phyloP scores from a whole-genome alignment of 1,140 invertebrate genomes.

The Hyles vespertilio region DNA sequence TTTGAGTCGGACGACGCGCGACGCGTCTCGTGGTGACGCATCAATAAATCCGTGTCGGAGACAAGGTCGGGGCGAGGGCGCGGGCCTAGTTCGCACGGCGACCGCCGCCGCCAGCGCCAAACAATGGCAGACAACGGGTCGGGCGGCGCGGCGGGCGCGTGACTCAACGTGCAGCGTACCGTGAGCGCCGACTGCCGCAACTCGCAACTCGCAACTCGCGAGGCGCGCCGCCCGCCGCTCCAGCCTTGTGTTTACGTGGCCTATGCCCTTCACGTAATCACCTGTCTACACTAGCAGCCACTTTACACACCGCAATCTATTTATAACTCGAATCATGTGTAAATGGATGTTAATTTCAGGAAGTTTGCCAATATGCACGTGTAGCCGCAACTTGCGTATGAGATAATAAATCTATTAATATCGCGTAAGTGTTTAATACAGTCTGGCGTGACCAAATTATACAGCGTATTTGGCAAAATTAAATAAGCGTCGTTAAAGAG shows the following conservation, averaged over 20 bases:
- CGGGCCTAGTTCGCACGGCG: constrained; percentile 51
- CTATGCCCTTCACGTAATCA: constrained; percentile 14
- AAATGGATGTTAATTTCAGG: too few relatives aligned
- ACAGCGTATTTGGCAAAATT: too few relatives aligned
- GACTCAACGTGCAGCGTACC: constrained; percentile 33
- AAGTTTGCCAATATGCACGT: too few relatives aligned
- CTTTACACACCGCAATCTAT: not conserved
- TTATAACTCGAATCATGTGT: too few relatives aligned
- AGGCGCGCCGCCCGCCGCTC: constrained; percentile 3
- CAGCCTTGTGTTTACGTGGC: constrained; percentile 14
- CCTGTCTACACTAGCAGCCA: constrained; percentile 12
- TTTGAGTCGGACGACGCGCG: constrained; percentile 17
- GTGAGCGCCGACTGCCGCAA: constrained; percentile 3
- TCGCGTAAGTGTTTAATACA: too few relatives aligned
- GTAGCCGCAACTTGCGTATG: too few relatives aligned
- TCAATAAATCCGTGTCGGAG: constrained; percentile 69
- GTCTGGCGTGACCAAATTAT: too few relatives aligned
- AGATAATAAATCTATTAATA: too few relatives aligned
- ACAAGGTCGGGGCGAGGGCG: constrained; percentile 70
- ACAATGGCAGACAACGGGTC: constrained; percentile 45
- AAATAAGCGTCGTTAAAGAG: too few relatives aligned
- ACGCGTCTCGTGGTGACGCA: constrained; percentile 52
- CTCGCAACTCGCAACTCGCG: constrained; percentile 16
- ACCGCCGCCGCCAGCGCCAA: constrained; percentile 33
- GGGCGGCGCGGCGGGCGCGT: constrained; percentile 26